Conservation (phyloP, 2,888 invertebrate genomes). For the Drosophila subquinaria region DNA sequence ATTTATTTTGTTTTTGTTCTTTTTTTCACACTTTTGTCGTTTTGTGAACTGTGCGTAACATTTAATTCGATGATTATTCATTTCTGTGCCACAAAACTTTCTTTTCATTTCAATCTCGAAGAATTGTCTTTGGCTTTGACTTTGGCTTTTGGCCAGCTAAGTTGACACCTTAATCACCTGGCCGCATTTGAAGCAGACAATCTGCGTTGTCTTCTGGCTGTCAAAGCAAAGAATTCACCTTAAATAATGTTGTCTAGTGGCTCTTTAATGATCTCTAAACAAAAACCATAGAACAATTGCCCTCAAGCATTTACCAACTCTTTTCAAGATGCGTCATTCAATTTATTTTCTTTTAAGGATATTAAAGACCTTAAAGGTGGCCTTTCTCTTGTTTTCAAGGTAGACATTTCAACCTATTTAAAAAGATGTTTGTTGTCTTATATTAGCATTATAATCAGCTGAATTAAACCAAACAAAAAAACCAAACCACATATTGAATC, state of each 20-base stretch:
- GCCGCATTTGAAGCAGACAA: slow-evolving; percentile 45
- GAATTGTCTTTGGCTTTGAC: slow-evolving; percentile 7
- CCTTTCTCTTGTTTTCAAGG: neutral
- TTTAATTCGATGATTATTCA: slow-evolving; percentile 46
- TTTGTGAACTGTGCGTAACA: slow-evolving; percentile 36
- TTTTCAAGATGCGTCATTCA: slow-evolving; percentile 21
- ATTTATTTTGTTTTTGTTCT: slow-evolving; percentile 19
- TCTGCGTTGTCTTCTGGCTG: slow-evolving; percentile 36
- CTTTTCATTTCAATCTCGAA: slow-evolving; percentile 26
- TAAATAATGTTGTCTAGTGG: slow-evolving; percentile 46
- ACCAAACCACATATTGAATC: neutral
- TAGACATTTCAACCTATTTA: neutral
- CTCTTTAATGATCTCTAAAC: slow-evolving; percentile 33
- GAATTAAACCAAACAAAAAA: neutral
- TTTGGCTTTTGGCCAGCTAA: slow-evolving; percentile 26
- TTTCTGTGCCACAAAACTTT: slow-evolving; percentile 40
- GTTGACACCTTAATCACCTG: slow-evolving; percentile 75
- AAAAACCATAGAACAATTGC: slow-evolving; percentile 3
- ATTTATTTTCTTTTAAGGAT: neutral
- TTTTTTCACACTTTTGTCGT: slow-evolving; percentile 31
- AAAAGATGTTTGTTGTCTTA: neutral
- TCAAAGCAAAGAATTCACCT: slow-evolving; percentile 46
- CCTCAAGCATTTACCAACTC: slow-evolving; percentile 5
- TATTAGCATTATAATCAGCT: neutral
- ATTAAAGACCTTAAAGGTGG: neutral